Conservation (phyloP, 2,797 vertebrate species). For the Alectoris magna region DNA sequence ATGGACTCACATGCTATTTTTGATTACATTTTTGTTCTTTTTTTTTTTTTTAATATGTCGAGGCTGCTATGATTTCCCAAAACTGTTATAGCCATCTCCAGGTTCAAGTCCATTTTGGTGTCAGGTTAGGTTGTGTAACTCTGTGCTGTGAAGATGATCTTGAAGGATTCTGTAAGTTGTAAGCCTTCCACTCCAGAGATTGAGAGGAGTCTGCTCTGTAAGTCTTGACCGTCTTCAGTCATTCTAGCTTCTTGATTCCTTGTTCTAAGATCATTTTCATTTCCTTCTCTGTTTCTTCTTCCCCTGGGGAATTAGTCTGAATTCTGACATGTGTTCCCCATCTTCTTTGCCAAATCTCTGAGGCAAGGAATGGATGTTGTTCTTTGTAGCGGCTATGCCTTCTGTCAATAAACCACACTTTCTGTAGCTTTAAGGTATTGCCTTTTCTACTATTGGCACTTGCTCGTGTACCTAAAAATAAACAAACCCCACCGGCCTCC, state of each 20-base stretch:
- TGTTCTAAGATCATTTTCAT: constrained; percentile 64
- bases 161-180: not conserved
- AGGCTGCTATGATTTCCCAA: not conserved
- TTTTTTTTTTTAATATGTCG: not conserved
- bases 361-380: constrained; percentile 27
- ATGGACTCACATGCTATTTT: not conserved
- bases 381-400: not conserved
- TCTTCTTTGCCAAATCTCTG: constrained; percentile 63
- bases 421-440: not conserved
- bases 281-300: constrained; percentile 62
- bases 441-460: not conserved
- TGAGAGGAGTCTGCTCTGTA: not conserved
- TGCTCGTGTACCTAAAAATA: not conserved
- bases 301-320: constrained; percentile 70
- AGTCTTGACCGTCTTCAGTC: not conserved
- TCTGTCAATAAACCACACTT: not conserved
- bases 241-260: constrained; percentile 59
- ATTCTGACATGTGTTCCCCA: constrained; percentile 71
- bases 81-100: not conserved
- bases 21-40: not conserved
- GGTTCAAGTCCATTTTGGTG: not conserved
- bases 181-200: not conserved
- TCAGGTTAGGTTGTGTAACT: not conserved
- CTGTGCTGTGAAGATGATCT: not conserved
- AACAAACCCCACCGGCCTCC: not conserved